Conservation (phyloP, 2,113 vertebrate genomes). For the Dascyllus trimaculatus region DNA sequence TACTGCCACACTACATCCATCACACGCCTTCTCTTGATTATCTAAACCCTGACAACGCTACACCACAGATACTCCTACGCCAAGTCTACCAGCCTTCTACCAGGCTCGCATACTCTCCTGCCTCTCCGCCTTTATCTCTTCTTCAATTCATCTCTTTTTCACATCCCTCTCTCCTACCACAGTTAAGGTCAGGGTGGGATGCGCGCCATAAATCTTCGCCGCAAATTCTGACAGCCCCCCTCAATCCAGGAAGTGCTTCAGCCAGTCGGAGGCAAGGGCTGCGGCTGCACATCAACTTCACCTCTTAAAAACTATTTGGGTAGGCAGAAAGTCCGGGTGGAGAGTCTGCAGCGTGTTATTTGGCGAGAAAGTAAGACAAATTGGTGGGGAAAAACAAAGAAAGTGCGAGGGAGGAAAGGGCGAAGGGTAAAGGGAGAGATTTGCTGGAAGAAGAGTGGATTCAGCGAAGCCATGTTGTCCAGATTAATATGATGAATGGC, state of each 20-base stretch:
- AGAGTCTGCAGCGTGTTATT: constrained; percentile 44
- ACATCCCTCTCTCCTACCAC: constrained; percentile 51
- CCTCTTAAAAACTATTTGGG: constrained; percentile 62
- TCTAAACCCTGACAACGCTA: constrained; percentile 53
- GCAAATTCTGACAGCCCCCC: constrained; percentile 67
- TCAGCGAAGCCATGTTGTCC: constrained; percentile 35
- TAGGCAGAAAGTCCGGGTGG: constrained; percentile 55
- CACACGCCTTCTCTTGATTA: constrained; percentile 68
- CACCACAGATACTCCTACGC: constrained; percentile 44
- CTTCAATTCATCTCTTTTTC: constrained; percentile 58
- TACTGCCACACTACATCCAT: constrained; percentile 68
- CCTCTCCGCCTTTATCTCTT: constrained; percentile 44
- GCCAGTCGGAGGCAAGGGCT: constrained; percentile 32
- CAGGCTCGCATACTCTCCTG: constrained; percentile 31
- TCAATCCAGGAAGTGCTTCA: constrained; percentile 66
- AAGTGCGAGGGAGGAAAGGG: constrained; percentile 36
- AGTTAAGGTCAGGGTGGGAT: constrained; percentile 70
- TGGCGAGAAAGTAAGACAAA: constrained; percentile 67
- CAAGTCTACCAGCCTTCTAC: constrained; percentile 53
- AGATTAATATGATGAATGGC: constrained; percentile 76
- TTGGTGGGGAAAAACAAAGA: constrained; percentile 27
- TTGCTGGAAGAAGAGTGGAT: constrained; percentile 30
- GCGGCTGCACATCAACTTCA: constrained; percentile 47
- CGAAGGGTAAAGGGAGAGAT: constrained; percentile 42
- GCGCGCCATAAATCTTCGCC: constrained; percentile 76